Evolutionary conservation across 2,113 vertebrate species (phyloP).

Genomic region (Ovibos moschatus): DNA sequence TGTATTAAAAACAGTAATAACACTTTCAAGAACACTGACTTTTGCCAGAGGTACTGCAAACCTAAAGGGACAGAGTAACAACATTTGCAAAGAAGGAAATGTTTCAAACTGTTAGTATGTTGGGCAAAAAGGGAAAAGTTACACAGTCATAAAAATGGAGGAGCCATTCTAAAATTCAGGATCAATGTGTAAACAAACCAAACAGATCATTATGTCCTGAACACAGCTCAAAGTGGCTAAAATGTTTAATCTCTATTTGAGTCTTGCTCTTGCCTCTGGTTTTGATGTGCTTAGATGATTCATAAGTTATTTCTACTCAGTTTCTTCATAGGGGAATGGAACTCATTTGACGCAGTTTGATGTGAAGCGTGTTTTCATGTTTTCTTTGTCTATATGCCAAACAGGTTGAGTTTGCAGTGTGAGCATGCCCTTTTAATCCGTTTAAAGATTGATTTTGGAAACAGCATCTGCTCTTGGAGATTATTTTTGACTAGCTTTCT

Average conservation of each 20-base stretch:
- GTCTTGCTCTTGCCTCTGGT: not conserved
- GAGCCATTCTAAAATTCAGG: not conserved
- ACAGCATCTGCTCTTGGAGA: not conserved
- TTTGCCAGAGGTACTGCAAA: not conserved
- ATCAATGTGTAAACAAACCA: not conserved
- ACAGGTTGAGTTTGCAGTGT: constrained; percentile 4
- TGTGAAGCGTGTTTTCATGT: constrained; percentile 28
- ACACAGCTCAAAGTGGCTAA: not conserved
- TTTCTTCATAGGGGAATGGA: constrained; percentile 24
- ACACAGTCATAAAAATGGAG: not conserved
- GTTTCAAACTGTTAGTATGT: constrained; percentile 27
- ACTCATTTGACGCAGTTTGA: constrained; percentile 1
- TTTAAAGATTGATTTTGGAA: constrained; percentile 46
- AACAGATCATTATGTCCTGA: not conserved
- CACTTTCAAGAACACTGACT: not conserved
- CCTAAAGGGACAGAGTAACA: not conserved
- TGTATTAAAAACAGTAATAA: constrained; percentile 32
- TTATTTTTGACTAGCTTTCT: constrained; percentile 2
- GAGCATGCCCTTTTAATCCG: constrained; percentile 38
- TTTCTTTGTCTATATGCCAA: constrained; percentile 10
- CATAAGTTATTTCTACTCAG: not conserved
- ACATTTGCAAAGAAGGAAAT: not conserved
- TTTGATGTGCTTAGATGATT: constrained; percentile 38
- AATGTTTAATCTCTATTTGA: not conserved
- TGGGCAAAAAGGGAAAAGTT: constrained; percentile 5